Percentiles rank a stretch among this genome's conserved stretches.
Conservation (phyloP, 2,888 invertebrate species). For the Nemurella pictetii region DNA sequence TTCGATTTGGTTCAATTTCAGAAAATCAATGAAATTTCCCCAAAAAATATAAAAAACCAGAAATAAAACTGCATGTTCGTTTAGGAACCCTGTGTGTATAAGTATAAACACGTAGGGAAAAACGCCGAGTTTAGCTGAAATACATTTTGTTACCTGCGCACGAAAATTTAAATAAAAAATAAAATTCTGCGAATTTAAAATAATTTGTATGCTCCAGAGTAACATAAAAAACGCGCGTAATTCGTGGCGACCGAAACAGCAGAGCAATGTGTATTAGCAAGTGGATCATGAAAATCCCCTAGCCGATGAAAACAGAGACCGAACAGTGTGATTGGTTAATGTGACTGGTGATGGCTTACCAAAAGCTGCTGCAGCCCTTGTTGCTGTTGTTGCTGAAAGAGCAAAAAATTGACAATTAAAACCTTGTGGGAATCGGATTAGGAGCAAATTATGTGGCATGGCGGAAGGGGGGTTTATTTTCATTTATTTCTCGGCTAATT, state of each 20-base stretch:
- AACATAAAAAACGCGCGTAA: not conserved
- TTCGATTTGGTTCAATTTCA: no score
- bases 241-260: not conserved
- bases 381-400: slow-evolving; percentile 85
- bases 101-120: no score
- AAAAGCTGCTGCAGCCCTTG: slow-evolving; percentile 89
- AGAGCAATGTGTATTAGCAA: not conserved
- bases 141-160: no score
- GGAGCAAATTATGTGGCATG: not conserved
- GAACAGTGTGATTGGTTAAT: not conserved
- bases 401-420: slow-evolving; percentile 39
- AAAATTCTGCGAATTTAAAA: no score
- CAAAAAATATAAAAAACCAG: no score
- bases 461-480: no score
- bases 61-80: no score
- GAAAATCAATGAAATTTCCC: no score
- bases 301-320: not conserved
- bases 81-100: no score
- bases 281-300: not conserved
- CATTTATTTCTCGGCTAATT: not conserved
- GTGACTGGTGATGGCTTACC: slow-evolving; percentile 62
- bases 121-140: no score
- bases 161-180: no score
- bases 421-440: not conserved
- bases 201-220: no score